Conservation (phyloP, 2,797 vertebrate genomes). For the Gobio occitaniae region DNA sequence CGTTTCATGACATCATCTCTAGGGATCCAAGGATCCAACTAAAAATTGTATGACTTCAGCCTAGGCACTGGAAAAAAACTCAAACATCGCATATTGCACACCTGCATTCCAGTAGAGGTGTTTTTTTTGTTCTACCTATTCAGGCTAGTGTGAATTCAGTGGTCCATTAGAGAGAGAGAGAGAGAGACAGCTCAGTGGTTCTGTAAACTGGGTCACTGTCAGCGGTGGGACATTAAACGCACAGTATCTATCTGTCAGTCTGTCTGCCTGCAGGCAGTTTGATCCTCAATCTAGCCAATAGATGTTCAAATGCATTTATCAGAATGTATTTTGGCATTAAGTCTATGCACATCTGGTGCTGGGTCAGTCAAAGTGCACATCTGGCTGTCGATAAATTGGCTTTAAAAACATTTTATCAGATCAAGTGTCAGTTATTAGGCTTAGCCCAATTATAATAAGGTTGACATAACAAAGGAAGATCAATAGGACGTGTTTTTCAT, state of each 20-base stretch:
- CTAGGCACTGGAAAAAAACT: background rate
- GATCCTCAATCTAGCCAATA: conserved; percentile 30
- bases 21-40: conserved; percentile 13
- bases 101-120: background rate
- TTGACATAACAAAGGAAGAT: background rate
- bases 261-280: conserved; percentile 31
- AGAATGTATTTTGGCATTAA: conserved; percentile 25
- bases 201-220: conserved; percentile 55
- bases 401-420: conserved; percentile 5
- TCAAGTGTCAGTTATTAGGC: background rate
- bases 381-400: conserved; percentile 1
- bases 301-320: conserved; percentile 3
- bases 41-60: conserved; percentile 21
- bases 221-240: conserved; percentile 35
- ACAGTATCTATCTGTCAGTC: conserved; percentile 23
- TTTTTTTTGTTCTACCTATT: background rate
- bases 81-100: conserved; percentile 13
- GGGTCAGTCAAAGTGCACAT: conserved; percentile 21
- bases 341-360: conserved; percentile 10
- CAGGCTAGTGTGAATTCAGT: background rate
- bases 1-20: conserved; percentile 49
- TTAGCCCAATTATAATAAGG: background rate
- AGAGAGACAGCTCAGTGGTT: conserved; percentile 16
- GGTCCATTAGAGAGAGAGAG: background rate
- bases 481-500: conserved; percentile 6